phyloP scores from a whole-genome alignment of 92 coral and sea anemone genomes.

The Desmophyllum pertusum region DNA sequence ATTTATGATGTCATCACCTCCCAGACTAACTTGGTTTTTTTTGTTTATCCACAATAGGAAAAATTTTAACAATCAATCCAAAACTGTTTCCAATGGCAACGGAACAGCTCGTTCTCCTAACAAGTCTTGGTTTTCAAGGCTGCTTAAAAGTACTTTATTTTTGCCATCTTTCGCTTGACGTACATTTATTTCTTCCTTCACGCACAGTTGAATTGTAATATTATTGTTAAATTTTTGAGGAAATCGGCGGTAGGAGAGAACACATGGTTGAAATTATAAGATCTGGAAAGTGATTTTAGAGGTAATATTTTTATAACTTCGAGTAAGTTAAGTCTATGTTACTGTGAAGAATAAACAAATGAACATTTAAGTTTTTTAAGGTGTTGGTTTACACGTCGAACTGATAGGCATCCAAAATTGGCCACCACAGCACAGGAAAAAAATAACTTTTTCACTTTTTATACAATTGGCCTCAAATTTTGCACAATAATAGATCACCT shows the following conservation, averaged over 20 bases:
- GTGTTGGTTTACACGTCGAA: too few relatives aligned
- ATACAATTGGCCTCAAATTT: too few relatives aligned
- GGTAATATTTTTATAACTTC: constrained; percentile 32
- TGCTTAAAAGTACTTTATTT: background rate
- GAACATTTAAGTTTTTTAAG: background rate
- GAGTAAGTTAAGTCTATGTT: constrained; percentile 17
- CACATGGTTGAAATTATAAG: background rate
- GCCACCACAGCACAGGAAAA: too few relatives aligned
- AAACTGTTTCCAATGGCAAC: background rate
- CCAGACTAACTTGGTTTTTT: background rate
- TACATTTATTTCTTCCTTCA: background rate
- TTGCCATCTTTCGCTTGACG: background rate
- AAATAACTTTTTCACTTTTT: too few relatives aligned
- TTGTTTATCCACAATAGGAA: background rate
- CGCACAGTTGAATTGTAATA: background rate
- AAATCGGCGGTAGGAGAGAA: constrained; percentile 1
- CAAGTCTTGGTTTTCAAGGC: background rate
- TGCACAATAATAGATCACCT: too few relatives aligned
- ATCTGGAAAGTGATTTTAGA: constrained; percentile 34
- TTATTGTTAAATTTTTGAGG: background rate
- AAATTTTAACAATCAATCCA: background rate
- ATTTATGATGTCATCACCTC: background rate
- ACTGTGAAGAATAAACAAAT: constrained; percentile 11
- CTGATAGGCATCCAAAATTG: too few relatives aligned
- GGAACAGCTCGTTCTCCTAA: background rate